Conservation (phyloP, 1,140 invertebrate species). For the Stratiolaelaps scimitus region DNA sequence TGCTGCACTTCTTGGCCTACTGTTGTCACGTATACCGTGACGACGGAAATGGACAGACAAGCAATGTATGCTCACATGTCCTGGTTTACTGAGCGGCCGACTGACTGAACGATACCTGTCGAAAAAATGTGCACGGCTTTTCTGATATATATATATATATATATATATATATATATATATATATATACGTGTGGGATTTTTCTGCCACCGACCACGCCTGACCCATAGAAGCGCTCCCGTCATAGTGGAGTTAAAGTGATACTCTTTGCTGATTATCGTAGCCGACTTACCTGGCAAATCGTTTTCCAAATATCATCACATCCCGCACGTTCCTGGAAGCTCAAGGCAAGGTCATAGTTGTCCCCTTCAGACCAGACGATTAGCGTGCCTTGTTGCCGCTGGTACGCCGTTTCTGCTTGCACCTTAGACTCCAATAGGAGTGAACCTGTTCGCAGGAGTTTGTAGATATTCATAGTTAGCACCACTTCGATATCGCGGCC, state of each 20-base stretch:
- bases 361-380: slow-evolving; percentile 99
- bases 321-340: slow-evolving; percentile 98
- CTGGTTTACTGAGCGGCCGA: no score
- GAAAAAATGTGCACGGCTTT: no score
- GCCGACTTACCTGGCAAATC: slow-evolving; percentile 73
- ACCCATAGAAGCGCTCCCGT: no score
- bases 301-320: slow-evolving; percentile 99
- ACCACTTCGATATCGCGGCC: background rate
- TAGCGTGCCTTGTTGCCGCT: slow-evolving; percentile 86
- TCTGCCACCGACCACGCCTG: no score
- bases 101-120: no score
- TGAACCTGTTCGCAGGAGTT: slow-evolving; percentile 45
- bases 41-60: no score
- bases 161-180: no score
- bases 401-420: slow-evolving; percentile 89
- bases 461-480: background rate
- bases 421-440: slow-evolving; percentile 91
- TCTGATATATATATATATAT: background rate
- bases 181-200: no score
- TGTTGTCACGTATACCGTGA: no score
- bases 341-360: slow-evolving; percentile 94
- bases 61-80: no score
- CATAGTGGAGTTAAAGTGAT: background rate
- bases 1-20: no score
- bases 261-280: background rate